Percentiles rank a stretch among this genome's conserved stretches.
phyloP scores from a whole-genome alignment of 2,113 vertebrate genomes.

The Tapirus terrestris region DNA sequence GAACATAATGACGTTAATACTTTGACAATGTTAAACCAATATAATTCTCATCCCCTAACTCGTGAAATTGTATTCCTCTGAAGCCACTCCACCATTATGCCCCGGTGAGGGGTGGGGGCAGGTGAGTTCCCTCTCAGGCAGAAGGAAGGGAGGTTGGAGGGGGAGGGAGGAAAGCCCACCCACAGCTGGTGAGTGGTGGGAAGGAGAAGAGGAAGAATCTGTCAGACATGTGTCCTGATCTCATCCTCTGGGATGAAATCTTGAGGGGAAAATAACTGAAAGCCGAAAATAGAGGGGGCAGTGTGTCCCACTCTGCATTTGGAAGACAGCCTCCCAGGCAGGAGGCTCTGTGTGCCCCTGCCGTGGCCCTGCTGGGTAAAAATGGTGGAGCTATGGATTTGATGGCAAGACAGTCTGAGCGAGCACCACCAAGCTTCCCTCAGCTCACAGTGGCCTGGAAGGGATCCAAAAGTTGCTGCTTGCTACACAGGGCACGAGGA shows the following conservation, averaged over 20 bases:
- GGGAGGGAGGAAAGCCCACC: neutral
- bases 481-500: accelerated
- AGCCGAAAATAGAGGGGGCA: neutral
- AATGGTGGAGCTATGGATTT: neutral
- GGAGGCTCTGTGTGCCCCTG: too few species aligned
- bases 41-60: too few species aligned
- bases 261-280: neutral
- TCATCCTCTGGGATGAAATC: neutral
- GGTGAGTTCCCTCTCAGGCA: neutral
- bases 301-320: neutral
- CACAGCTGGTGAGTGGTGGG: too few species aligned
- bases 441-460: neutral
- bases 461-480: neutral
- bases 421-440: neutral
- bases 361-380: neutral
- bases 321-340: neutral
- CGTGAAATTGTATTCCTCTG: neutral
- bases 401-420: neutral
- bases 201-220: neutral
- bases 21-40: neutral
- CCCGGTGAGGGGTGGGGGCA: neutral
- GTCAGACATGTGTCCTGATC: neutral
- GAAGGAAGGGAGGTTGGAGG: neutral
- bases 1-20: neutral
- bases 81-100: neutral